phyloP scores from a whole-genome alignment of 2,113 vertebrate genomes.

The Varanus komodoensis region DNA sequence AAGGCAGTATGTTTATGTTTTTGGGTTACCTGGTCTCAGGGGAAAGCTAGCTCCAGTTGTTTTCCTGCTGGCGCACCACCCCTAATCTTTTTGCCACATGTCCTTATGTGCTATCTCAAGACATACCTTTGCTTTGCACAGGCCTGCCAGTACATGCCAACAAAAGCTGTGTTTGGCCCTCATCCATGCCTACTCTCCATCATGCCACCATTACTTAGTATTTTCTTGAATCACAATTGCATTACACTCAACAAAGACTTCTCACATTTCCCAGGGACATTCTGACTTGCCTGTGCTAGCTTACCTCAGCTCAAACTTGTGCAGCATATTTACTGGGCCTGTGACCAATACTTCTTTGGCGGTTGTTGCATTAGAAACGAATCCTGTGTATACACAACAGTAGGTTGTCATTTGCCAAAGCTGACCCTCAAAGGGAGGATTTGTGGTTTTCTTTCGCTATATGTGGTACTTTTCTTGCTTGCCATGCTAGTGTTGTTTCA shows the following conservation, averaged over 20 bases:
- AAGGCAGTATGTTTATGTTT: not conserved
- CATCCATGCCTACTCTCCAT: not conserved
- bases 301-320: not conserved
- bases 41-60: not conserved
- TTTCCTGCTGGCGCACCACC: not conserved
- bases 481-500: not conserved
- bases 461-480: not conserved
- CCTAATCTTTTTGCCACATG: not conserved
- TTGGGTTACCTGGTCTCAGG: no score
- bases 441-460: not conserved
- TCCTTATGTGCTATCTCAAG: not conserved
- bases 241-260: not conserved
- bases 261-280: not conserved
- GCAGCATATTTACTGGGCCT: not conserved
- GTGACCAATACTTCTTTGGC: not conserved
- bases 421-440: not conserved
- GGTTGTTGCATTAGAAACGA: not conserved
- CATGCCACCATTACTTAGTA: slow-evolving; percentile 10
- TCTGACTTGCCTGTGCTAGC: not conserved
- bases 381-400: not conserved
- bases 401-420: not conserved
- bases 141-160: not conserved
- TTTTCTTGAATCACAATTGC: not conserved
- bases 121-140: not conserved
- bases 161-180: not conserved